These are phyloP conservation scores for Parazoanthus atlanticus DNA, from an alignment of 92 coral and sea anemone genomes.

Conservation along the genomic window DNA sequence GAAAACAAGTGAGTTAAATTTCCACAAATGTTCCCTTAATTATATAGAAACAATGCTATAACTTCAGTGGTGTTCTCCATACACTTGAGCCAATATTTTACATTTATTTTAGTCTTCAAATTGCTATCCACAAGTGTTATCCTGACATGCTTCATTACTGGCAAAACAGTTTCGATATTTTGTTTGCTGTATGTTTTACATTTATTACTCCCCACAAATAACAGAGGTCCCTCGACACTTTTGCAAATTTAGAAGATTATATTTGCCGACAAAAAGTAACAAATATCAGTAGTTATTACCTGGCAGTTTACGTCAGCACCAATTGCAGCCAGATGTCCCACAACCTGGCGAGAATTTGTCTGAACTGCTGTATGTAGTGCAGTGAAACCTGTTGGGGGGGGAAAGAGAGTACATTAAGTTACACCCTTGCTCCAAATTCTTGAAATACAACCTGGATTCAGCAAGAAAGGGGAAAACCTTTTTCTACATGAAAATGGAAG, in stretches of 20 bases:
- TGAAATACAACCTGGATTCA: neutral
- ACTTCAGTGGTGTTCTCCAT: neutral
- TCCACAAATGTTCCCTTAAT: neutral
- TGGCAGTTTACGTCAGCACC: constrained; percentile 84
- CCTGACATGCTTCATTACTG: neutral
- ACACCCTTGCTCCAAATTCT: neutral
- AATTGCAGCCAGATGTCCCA: constrained; percentile 62
- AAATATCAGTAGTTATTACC: constrained; percentile 44
- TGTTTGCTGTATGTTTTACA: neutral
- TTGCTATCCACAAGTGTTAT: neutral
- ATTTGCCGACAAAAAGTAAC: neutral
- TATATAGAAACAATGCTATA: neutral
- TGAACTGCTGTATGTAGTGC: constrained; percentile 82
- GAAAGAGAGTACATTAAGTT: neutral
- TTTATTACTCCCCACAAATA: neutral
- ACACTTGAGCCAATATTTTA: constrained; percentile 4
- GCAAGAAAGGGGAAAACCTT: constrained; percentile 21
- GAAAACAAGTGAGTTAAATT: neutral
- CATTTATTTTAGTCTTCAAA: neutral
- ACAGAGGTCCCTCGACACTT: neutral
- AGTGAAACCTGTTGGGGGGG: constrained; percentile 67
- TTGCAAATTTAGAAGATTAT: neutral
- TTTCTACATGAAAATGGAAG: constrained; percentile 15
- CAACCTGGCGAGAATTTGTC: constrained; percentile 53
- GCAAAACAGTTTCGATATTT: neutral